These are phyloP conservation scores for Panulirus ornatus DNA, from an alignment of 1,140 invertebrate species.

Conservation along the genomic window DNA sequence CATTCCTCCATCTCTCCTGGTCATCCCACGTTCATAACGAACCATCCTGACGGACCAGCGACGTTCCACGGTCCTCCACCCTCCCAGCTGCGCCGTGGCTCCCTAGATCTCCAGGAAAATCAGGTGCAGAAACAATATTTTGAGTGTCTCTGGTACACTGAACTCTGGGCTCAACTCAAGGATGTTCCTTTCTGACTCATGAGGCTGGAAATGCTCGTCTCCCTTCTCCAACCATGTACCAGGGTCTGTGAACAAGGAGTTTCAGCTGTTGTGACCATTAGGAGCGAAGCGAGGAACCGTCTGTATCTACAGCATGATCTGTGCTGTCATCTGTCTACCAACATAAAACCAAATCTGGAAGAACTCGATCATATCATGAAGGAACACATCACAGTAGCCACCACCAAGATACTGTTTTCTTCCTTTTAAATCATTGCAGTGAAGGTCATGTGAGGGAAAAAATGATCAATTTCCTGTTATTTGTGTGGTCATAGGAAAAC, in stretches of 20 bases:
- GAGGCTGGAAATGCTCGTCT: constrained; percentile 38
- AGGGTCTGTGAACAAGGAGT: constrained; percentile 21
- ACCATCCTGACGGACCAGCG: no score
- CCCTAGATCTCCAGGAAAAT: no score
- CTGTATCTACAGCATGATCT: constrained; percentile 47
- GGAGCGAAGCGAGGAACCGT: constrained; percentile 44
- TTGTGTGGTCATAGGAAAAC: no score
- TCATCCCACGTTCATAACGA: no score
- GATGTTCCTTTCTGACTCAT: constrained; percentile 37
- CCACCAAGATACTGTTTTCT: no score
- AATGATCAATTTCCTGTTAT: no score
- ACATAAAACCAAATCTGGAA: constrained; percentile 38
- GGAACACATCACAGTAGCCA: no score
- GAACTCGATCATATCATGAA: constrained; percentile 30
- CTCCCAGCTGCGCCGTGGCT: no score
- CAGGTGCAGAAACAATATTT: constrained; percentile 40
- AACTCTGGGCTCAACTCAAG: constrained; percentile 47
- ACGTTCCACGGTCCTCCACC: no score
- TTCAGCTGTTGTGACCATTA: constrained; percentile 46
- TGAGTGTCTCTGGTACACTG: constrained; percentile 16
- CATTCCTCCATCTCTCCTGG: no score
- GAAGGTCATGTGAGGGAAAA: no score
- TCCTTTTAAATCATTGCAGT: no score
- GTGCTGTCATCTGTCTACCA: constrained; percentile 24
- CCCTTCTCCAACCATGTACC: constrained; percentile 28